Percentiles rank a stretch among this genome's conserved stretches.
Evolutionary conservation across 2,113 vertebrate genomes (phyloP).

Genomic region (Neodontobutis hainanensis): DNA sequence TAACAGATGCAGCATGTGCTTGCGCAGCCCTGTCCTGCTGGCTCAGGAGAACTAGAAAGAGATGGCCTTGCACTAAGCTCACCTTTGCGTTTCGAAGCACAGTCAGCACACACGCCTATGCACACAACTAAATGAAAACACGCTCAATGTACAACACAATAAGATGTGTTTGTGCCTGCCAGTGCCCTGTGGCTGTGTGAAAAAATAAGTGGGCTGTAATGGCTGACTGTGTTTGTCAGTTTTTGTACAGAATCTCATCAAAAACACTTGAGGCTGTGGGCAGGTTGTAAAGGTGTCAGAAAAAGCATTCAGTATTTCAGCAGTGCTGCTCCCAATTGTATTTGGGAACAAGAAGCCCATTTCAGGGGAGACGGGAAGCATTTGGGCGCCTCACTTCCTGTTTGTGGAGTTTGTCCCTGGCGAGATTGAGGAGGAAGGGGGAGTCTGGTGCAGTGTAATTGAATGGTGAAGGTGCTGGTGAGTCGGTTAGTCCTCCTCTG

Average conservation of each 20-base stretch:
- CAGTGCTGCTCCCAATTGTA: conserved; percentile 15
- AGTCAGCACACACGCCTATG: conserved; percentile 42
- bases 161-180: conserved; percentile 30
- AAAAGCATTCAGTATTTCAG: conserved; percentile 8
- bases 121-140: conserved; percentile 6
- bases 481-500: conserved; percentile 21
- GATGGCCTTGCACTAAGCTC: conserved; percentile 68
- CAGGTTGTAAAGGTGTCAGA: conserved; percentile 28
- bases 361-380: conserved; percentile 66
- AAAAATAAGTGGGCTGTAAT: conserved; percentile 23
- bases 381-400: conserved; percentile 72
- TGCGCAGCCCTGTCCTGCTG: conserved; percentile 57
- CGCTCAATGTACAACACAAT: not conserved
- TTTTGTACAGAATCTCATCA: conserved; percentile 33
- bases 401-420: conserved; percentile 60
- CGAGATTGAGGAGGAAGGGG: conserved; percentile 29
- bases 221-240: conserved; percentile 21
- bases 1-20: conserved; percentile 38
- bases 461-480: conserved; percentile 27
- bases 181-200: conserved; percentile 33
- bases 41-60: conserved; percentile 66
- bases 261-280: conserved; percentile 23
- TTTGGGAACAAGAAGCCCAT: conserved; percentile 59
- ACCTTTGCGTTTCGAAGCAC: conserved; percentile 57
- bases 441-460: conserved; percentile 39